Evolutionary conservation across 2,888 invertebrate genomes (phyloP), one percentile per base, ranked within the genome.

Genomic region (Hypomecis punctinalis): DNA sequence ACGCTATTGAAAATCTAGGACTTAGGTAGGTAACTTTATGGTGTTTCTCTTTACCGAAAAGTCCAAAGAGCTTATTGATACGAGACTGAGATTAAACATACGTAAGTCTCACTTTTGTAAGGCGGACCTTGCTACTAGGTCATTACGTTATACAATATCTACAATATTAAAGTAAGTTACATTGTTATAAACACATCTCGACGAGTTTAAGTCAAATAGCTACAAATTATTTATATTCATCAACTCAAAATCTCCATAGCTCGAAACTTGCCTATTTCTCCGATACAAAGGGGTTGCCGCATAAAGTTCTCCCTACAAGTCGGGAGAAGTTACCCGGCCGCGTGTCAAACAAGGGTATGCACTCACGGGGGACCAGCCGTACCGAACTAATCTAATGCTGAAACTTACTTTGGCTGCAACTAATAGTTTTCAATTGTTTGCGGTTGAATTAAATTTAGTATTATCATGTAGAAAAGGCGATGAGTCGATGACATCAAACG

Each of bases 261-360:
- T 54, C 51, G 66, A 67, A 68, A 76, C 73, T 68, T 71, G 63
- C 55, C 53, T 65, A 61, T 64, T 66, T 66, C 60, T 66, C 68
- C 66, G 61, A 69, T 64, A 66, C 72, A 72, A 76, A 79, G 81
- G 79, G 84, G 80, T 76, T 78, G 70, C 75, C 63, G 67, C 73
- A 65, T 66, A 76, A 84, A 82, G 78, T 83, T 83, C 79, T 78
- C 74, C 76, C 70, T 73, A 76, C 79, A 83, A 83, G 81, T 82
- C 78, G 78, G 78, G 83, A 83, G 85, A 90, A 91, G 89, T 91
- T 90, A 86, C 76, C 65, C 80, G 81, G 86, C 82, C 83, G 86
- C 83, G 80, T 88, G 89, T 90, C 88, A 88, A 87, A 92, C 91
- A 91, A 76, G 91, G 87, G 87, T 90, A 87, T 90, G 91, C 92